Evolutionary conservation across 30 jellyfish, hydroid and myxozoan genomes (phyloP), one percentile per base, ranked within the genome.

Genomic region (Turritopsis dohrnii): DNA sequence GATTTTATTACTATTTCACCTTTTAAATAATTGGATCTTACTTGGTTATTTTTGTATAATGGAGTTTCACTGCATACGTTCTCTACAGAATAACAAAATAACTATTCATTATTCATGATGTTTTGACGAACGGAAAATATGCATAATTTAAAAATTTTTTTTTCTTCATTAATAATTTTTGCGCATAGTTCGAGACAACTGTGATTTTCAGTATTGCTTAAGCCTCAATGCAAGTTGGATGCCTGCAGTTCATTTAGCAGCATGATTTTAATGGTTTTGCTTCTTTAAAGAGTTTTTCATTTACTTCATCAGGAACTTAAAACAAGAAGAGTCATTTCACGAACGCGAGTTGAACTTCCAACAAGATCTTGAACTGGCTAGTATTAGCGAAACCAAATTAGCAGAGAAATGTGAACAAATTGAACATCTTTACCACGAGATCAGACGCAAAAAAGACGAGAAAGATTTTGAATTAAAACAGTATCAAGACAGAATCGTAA

Each of bases 371-470:
- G 87, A 80, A 22, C 29, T 31, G 22, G 79, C 65, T 26, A 26
- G 52, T 53, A 13, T 52, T 26, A 80, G 28, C 84, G 87, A 80
- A 71, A 22, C 83, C 0, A 80, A 80, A n/a, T 81, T 80, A 16
- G 53, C 53, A 26, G 87, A 80, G 41, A 53, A 65, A 52, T 80
- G 87, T 53, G 87, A 80, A 52, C 60, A 80, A 4, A 13, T 80
- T 7, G 87, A 80, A 53, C 81, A 31, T 1, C 28, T 53, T 52
- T 80, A 52, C 54, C 83, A 80, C 65, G 79, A 52, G 1, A 80
- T 53, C 21, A 30, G 87, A 52, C 81, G 87, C 8, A 65, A 80
- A 26, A 80, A 80, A 52, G 87, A 80, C 81, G 87, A 80, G 65
- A 81, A 80, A 80, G 7, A 80, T 65, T 80, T 80, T 80, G 81